A percentile compares a stretch with the other conserved stretches of the same genome.
Evolutionary conservation across 2,113 vertebrate species (phyloP).

Genomic region (Verasper variegatus): DNA sequence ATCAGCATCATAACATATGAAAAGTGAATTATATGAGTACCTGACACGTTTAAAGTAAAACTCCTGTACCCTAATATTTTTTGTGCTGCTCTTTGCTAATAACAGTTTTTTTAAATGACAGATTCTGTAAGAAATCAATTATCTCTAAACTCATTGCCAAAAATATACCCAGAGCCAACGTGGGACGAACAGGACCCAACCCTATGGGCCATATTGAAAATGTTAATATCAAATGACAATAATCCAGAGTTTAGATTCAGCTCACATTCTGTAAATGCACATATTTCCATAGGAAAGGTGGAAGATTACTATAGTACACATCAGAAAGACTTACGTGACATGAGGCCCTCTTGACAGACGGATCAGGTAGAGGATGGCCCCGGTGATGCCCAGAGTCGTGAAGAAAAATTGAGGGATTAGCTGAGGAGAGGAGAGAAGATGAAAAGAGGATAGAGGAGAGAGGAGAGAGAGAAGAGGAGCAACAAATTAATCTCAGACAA

Average conservation of each 20-base stretch:
- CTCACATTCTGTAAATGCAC: background rate
- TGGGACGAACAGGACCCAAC: background rate
- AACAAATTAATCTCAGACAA: conserved; percentile 32
- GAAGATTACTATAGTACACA: background rate
- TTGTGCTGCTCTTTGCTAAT: too few species aligned
- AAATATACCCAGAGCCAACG: background rate
- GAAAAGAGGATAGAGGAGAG: conserved; percentile 22
- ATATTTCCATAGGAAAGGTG: background rate
- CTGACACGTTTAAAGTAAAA: too few species aligned
- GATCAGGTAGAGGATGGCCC: conserved; percentile 63
- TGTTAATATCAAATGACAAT: background rate
- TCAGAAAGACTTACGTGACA: conserved; percentile 63
- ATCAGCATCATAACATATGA: too few species aligned
- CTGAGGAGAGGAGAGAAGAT: conserved; percentile 46
- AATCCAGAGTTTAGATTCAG: background rate
- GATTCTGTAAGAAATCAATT: too few species aligned
- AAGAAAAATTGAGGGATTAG: conserved; percentile 74
- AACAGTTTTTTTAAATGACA: too few species aligned
- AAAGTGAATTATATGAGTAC: too few species aligned
- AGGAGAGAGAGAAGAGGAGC: conserved; percentile 19
- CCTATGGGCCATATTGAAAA: background rate
- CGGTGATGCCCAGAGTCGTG: conserved; percentile 46
- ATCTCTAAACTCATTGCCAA: background rate
- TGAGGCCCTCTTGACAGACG: conserved; percentile 69
- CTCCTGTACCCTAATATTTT: too few species aligned